Conservation (phyloP, 2,797 vertebrate species). For the Valencia hispanica region DNA sequence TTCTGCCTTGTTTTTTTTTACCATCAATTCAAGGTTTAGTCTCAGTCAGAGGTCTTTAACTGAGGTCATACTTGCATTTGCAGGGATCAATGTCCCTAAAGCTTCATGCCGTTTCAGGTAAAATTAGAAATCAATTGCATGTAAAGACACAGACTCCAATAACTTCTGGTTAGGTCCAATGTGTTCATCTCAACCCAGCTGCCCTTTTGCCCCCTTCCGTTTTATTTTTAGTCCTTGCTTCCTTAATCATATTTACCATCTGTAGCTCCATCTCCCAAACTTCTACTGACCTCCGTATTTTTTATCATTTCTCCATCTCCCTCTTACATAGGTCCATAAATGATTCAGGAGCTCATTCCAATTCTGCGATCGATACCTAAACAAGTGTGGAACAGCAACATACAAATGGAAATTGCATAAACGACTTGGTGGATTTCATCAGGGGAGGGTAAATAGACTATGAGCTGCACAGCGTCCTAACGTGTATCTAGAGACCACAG, state of each 20-base stretch:
- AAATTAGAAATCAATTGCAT: slow-evolving; percentile 40
- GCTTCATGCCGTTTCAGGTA: slow-evolving; percentile 25
- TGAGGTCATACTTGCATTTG: slow-evolving; percentile 42
- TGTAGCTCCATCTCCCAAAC: not conserved
- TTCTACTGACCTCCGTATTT: not conserved
- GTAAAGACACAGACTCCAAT: slow-evolving; percentile 26
- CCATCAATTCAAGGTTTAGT: slow-evolving; percentile 4
- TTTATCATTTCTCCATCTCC: not conserved
- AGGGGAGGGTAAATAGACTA: slow-evolving; percentile 10
- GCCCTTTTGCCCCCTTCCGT: not conserved
- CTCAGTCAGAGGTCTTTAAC: slow-evolving; percentile 21
- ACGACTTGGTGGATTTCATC: slow-evolving; percentile 14
- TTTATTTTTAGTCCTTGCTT: not conserved
- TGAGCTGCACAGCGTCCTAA: not conserved
- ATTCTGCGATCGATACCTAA: slow-evolving; percentile 17
- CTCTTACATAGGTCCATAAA: slow-evolving; percentile 2
- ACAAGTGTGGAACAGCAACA: slow-evolving; percentile 16
- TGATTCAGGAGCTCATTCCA: slow-evolving; percentile 17
- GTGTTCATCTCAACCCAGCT: not conserved
- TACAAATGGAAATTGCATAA: slow-evolving; percentile 21
- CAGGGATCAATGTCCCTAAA: slow-evolving; percentile 23
- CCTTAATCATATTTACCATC: not conserved
- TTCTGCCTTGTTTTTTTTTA: not conserved
- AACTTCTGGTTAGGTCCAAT: slow-evolving; percentile 9
- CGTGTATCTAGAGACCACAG: slow-evolving; percentile 18